These are phyloP conservation scores for Protonemura montana DNA, from an alignment of 2,888 invertebrate genomes.

Conservation along the genomic window DNA sequence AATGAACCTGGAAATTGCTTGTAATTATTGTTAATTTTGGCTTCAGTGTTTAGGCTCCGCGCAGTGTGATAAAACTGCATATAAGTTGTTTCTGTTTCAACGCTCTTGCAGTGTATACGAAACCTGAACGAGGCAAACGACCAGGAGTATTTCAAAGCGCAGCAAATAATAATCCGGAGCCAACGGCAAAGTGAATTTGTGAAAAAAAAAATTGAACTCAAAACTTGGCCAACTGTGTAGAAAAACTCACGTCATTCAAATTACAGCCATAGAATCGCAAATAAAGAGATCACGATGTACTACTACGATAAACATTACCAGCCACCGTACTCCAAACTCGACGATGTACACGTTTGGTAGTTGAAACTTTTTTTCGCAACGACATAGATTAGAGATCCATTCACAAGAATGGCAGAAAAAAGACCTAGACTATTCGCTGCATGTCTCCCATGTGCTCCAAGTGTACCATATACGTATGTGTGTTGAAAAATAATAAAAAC, in stretches of 20 bases:
- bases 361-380: background rate
- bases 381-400: slow-evolving; percentile 4
- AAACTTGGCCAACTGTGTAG: background rate
- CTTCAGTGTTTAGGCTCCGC: background rate
- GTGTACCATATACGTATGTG: background rate
- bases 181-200: background rate
- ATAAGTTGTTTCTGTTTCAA: background rate
- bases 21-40: background rate
- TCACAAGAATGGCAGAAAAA: background rate
- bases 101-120: background rate
- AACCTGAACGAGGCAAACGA: background rate
- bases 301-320: too few species aligned
- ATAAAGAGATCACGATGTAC: background rate
- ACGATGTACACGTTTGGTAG: background rate
- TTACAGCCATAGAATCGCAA: background rate
- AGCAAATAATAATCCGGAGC: background rate
- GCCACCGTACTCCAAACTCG: background rate
- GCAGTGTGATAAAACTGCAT: background rate
- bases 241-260: background rate
- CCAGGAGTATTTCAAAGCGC: background rate
- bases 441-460: too few species aligned
- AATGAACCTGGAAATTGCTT: background rate
- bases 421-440: background rate
- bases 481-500: background rate
- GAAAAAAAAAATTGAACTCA: background rate